Base-by-base conservation (phyloP, 2,113 vertebrate genomes). In the Odocoileus hemionus region DNA sequence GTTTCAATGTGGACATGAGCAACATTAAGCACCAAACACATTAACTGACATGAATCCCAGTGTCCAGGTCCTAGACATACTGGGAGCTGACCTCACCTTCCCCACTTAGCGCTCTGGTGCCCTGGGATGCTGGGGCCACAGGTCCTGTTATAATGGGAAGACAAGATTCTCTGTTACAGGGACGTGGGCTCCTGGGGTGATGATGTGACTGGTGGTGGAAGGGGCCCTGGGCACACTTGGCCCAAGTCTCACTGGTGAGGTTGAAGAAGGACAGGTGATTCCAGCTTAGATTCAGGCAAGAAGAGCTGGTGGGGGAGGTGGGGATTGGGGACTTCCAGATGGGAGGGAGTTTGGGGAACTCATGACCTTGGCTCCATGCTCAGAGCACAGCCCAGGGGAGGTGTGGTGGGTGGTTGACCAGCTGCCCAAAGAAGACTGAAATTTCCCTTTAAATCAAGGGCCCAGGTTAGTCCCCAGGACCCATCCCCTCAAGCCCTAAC, bases 401-500 rank as follows among this genome's bases (percentile, higher is more conserved):
- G 17, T 43, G 23, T 74, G 45, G 61, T 3, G 6, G 70, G 6
- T 7, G 9, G 2, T 14, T 76, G 70, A 36, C 25, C 14, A 12
- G 80, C 28, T 23, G 30, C 5, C 54, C 11, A 1, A n/a, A n/a
- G 21, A n/a, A 45, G 2, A 23, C 13, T 1, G 1, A 54, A 10
- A 0, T 5, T 67, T 39, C 50, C 6, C 9, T 57, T 30, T 21
- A 55, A 10, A 39, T 25, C 55, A 25, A 30, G 39, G 19, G 52
- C n/a, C 60, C 1, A 3, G 12, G 17, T 10, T 17, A 25, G 57
- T 43, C 2, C 15, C 0, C 0, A 61, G 19, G 21, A 30, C 13
- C 3, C 9, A 9, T 11, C 26, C 16, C 19, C 28, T 23, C 1
- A 9, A 74, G 3, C 28, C 9, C 0, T 4, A 21, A 54, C 45